A percentile compares a stretch with the other conserved stretches of the same genome.
Evolutionary conservation across 2,888 invertebrate genomes (phyloP).

Genomic region (Oligia latruncula): DNA sequence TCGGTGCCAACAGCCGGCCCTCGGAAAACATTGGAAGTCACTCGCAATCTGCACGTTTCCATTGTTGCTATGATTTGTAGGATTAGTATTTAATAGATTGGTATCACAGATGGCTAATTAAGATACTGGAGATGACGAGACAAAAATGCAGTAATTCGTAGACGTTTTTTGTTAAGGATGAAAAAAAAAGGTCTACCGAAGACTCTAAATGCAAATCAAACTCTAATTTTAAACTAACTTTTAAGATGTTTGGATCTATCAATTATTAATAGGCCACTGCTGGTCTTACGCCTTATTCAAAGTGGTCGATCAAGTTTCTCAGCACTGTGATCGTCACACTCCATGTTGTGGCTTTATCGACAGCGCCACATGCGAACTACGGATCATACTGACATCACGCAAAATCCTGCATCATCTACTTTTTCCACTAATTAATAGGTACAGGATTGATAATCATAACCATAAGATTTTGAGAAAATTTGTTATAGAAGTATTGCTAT

Average conservation of each 20-base stretch:
- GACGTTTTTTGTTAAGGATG: no score
- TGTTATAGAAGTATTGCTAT: neutral
- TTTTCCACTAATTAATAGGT: neutral
- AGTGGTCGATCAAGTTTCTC: neutral
- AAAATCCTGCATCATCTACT: no score
- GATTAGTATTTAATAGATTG: neutral
- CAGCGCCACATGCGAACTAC: no score
- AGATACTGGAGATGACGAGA: neutral
- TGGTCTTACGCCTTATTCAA: neutral
- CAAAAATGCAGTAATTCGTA: neutral
- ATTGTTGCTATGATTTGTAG: slow-evolving; percentile 49
- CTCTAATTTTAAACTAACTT: neutral
- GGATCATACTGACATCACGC: no score
- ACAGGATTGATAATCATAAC: neutral
- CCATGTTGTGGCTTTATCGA: no score
- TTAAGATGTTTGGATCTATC: neutral
- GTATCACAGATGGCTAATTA: neutral
- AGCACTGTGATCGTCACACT: neutral
- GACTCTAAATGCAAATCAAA: neutral
- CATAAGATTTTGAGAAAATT: neutral
- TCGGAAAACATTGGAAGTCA: slow-evolving; percentile 73
- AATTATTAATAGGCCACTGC: neutral
- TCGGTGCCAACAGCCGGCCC: slow-evolving; percentile 70
- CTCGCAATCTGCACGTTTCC: slow-evolving; percentile 65
- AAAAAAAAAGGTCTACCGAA: no score